Conservation (phyloP, 2,888 invertebrate genomes). For the Axea sp. region DNA sequence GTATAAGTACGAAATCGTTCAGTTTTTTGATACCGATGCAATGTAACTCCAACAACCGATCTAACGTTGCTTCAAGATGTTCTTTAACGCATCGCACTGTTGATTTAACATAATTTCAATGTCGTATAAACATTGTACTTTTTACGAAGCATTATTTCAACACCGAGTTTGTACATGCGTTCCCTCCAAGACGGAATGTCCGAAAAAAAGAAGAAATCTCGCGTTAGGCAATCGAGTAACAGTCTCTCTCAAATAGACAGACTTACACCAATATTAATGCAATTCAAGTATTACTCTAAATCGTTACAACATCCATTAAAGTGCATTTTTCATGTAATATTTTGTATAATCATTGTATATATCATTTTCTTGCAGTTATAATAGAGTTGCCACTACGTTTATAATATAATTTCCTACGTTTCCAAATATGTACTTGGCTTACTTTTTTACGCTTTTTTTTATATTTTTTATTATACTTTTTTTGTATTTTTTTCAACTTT, state of each 20-base stretch:
- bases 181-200: too few relatives aligned
- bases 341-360: conserved; percentile 76
- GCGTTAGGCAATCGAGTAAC: conserved; percentile 62
- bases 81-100: too few relatives aligned
- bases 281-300: conserved; percentile 71
- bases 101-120: too few relatives aligned
- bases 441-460: conserved; percentile 57
- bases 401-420: conserved; percentile 74
- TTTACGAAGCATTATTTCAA: too few relatives aligned
- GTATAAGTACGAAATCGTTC: too few relatives aligned
- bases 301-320: conserved; percentile 74
- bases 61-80: too few relatives aligned
- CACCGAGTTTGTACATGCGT: too few relatives aligned
- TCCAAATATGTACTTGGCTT: conserved; percentile 73
- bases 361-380: conserved; percentile 72
- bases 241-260: conserved; percentile 65
- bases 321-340: conserved; percentile 73
- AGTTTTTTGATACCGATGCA: too few relatives aligned
- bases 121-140: too few relatives aligned
- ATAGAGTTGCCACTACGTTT: conserved; percentile 74
- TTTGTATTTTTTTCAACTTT: conserved; percentile 49
- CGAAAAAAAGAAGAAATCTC: background rate
- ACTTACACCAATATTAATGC: conserved; percentile 73
- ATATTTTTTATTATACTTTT: conserved; percentile 45
- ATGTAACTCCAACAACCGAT: too few relatives aligned